Evolutionary conservation across 2,888 invertebrate species (phyloP).

Genomic region (Pterobdella sp.): DNA sequence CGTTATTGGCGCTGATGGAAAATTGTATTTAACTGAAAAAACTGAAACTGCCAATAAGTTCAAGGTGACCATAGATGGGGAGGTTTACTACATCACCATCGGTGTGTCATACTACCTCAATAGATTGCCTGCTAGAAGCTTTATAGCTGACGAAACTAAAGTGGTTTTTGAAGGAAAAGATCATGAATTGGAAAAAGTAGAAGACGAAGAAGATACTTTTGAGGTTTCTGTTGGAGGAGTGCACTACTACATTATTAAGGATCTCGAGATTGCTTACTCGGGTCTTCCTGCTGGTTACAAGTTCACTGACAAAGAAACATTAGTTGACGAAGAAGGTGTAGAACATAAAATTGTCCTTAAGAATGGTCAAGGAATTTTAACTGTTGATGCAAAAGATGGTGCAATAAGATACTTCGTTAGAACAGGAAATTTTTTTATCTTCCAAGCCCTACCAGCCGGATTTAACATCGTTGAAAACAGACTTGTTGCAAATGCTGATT

Average conservation of each 20-base stretch:
- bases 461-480: constrained; percentile 11
- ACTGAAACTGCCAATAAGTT: neutral
- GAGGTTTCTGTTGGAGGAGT: neutral
- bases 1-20: neutral
- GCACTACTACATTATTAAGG: neutral
- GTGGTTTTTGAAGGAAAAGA: neutral
- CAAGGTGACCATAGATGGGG: neutral
- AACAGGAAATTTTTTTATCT: neutral
- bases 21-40: neutral
- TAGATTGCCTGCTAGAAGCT: neutral
- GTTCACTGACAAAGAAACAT: neutral
- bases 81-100: neutral
- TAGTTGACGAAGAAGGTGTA: neutral
- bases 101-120: neutral
- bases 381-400: no score
- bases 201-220: neutral
- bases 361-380: no score
- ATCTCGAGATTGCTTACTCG: neutral
- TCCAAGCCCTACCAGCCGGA: neutral
- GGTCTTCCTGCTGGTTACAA: neutral
- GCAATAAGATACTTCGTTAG: neutral
- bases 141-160: neutral
- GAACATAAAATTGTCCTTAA: neutral
- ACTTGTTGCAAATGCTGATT: neutral
- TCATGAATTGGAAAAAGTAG: neutral